Base-by-base conservation (phyloP, 2,113 vertebrate genomes). In the Stegastes partitus region DNA sequence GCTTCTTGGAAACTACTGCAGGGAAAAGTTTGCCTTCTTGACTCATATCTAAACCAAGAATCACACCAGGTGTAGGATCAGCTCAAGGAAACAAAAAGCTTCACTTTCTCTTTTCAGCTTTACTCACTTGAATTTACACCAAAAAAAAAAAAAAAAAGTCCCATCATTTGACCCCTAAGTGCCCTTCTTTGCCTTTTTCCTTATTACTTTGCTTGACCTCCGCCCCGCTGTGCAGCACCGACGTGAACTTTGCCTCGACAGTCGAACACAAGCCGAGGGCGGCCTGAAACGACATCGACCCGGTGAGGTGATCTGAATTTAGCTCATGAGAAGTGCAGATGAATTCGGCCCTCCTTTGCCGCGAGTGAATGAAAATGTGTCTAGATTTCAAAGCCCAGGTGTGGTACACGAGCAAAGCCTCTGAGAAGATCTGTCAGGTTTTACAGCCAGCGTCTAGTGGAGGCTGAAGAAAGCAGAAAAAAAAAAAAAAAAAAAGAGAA, bases 301-400 rank as follows among this genome's bases (percentile, higher is more conserved):
- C 9, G 3, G 62, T 67, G 71, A 10, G 73, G 53, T 39, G 83
- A 68, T 85, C 78, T 86, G 81, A 88, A 77, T 87, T 84, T 87
- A 76, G 75, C 82, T 82, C 54, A 62, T 87, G 85, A 93, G 91
- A 92, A 70, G 86, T 79, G 78, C 26, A 70, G 71, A 84, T 84
- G 91, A 92, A 86, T 82, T 84, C 70, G 23, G 31, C 51, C 57
- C 65, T 28, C 23, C 51, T 79, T 69, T 66, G 67, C 88, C 68
- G 54, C 77, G 82, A 67, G 68, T 81, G 66, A n/a, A 65, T 62
- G 81, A 79, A 84, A 71, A 88, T 74, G 84, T 81, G 77, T 89
- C 77, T 58, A 80, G 83, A 88, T 94, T 95, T 95, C 93, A 95
- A 95, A 95, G 93, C 78, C 77, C 81, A 73, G 73, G 81, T 87